Conservation (phyloP, 2,797 vertebrate species). For the Bryconaethiops microstoma region DNA sequence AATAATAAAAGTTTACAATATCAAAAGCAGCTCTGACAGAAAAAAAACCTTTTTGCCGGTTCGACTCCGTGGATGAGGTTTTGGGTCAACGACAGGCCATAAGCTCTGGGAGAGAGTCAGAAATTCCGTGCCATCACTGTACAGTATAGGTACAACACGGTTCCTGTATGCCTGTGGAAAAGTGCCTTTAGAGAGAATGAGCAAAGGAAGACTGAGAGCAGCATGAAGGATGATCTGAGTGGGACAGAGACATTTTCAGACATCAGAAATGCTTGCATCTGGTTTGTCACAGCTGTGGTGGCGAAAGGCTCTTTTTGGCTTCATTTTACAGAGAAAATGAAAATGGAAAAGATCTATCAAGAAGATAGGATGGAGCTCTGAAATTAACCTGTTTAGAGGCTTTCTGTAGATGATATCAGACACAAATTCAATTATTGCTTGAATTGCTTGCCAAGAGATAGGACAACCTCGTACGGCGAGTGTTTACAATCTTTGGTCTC, state of each 20-base stretch:
- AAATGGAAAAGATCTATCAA: background rate
- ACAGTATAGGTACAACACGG: no score
- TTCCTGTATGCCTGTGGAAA: no score
- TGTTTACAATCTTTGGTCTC: slow-evolving; percentile 35
- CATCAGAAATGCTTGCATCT: background rate
- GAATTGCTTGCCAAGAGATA: slow-evolving; percentile 24
- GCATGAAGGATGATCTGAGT: background rate
- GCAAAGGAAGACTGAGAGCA: background rate
- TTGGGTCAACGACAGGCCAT: no score
- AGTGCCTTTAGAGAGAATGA: background rate
- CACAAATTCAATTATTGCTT: slow-evolving; percentile 29
- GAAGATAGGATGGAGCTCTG: slow-evolving; percentile 4
- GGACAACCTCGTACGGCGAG: slow-evolving; percentile 13
- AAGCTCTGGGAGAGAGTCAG: no score
- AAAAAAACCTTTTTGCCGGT: no score
- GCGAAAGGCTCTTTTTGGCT: background rate
- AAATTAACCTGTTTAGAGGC: slow-evolving; percentile 26
- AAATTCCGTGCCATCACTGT: no score
- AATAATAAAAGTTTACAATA: no score
- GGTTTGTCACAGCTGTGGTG: background rate
- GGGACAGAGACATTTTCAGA: background rate
- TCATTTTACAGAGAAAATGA: slow-evolving; percentile 19
- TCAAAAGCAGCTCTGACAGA: no score
- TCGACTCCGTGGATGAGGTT: no score
- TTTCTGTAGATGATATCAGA: slow-evolving; percentile 30